Base-by-base conservation (phyloP, 2,888 invertebrate genomes). In the Prionchulus punctatus region DNA sequence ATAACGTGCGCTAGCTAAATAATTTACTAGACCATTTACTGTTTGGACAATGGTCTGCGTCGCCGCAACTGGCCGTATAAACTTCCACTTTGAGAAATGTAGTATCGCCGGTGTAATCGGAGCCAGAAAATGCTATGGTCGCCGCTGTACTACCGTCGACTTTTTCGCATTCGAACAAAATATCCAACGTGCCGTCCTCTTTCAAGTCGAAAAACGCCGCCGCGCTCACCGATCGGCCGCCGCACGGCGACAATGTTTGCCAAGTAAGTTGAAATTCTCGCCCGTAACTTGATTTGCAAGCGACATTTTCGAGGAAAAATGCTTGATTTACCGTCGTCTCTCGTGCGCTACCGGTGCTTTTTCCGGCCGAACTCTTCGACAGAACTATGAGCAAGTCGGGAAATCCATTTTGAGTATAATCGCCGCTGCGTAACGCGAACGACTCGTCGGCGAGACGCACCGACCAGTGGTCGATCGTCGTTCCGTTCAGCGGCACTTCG, bases 111-210 rank as follows among this genome's bases (percentile, higher is more conserved):
- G 68, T 64, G 49, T 66, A 63, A 1, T 62, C 54, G n/a, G 21
- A 60, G n/a, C 51, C 43, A 15, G 64, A 60, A 51, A 63, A 62
- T 25, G 27, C 31, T 15, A 52, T n/a, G 27, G 45, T 36, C 2
- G 28, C n/a, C 7, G 26, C 28, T 23, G 23, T 18, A 45, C 7
- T 12, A 18, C 27, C 51, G 3, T 3, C 27, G 26, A 12, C 25
- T 23, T 27, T 51, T 21, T 18, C n/a, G n/a, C 27, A 68, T 54
- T 67, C 66, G 7, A 67, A 63, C 12, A 69, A 57, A 28, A 70
- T 56, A 56, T 69, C 69, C 51, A 69, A 61, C 36, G 60, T 67
- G 28, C 69, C 69, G 54, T 69, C 70, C 57, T 69, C 69, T 26
- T 61, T 58, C 43, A 66, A 54, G 55, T 65, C 66, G 58, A 68